These are phyloP conservation scores for human (Homo sapiens) DNA, from an alignment of 2,113 vertebrate species.

Conservation along the genomic window DNA sequence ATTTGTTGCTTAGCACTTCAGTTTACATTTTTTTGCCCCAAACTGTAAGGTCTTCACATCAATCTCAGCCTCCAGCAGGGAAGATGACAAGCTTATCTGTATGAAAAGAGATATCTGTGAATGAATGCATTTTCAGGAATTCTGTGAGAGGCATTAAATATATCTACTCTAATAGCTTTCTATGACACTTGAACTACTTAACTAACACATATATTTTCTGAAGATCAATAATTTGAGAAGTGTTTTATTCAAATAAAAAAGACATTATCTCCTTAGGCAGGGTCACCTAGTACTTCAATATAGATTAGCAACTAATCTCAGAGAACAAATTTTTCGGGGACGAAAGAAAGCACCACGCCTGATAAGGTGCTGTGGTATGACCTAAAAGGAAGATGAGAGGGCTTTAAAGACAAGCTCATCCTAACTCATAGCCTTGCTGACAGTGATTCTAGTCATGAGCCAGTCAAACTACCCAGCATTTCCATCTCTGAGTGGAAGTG, in stretches of 20 bases:
- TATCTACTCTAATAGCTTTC: not conserved
- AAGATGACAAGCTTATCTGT: not conserved
- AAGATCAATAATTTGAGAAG: not conserved
- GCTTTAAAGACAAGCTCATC: not conserved
- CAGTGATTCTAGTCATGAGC: not conserved
- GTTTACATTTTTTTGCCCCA: not conserved
- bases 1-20: not conserved
- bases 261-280: not conserved
- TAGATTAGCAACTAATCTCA: not conserved
- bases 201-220: not conserved
- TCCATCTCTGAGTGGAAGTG: not conserved
- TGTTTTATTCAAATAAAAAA: not conserved
- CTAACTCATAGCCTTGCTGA: not conserved
- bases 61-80: not conserved
- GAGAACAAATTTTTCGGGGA: not conserved
- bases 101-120: not conserved
- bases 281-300: not conserved
- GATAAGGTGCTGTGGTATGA: not conserved
- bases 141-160: not conserved
- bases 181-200: not conserved
- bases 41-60: not conserved
- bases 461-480: too few species aligned
- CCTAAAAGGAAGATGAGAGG: not conserved
- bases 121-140: not conserved
- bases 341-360: not conserved